phyloP scores from a whole-genome alignment of 2,113 vertebrate species.

The Galbula dea region DNA sequence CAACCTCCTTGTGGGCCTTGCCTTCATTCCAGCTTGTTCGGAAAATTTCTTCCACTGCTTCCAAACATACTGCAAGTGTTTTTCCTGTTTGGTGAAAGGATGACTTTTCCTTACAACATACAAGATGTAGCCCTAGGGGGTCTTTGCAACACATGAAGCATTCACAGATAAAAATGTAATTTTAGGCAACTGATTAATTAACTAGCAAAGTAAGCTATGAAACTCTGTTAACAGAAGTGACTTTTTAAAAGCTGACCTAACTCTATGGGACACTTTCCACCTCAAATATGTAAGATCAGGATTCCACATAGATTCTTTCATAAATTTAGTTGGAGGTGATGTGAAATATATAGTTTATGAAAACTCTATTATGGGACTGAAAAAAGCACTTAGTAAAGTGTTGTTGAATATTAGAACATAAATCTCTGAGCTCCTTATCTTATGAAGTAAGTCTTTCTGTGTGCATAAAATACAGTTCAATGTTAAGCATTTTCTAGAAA shows the following conservation, averaged over 20 bases:
- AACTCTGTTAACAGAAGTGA: neutral
- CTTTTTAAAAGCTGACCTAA: neutral
- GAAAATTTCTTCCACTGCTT: slow-evolving; percentile 23
- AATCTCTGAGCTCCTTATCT: slow-evolving; percentile 65
- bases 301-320: neutral
- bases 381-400: slow-evolving; percentile 49
- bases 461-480: slow-evolving; percentile 72
- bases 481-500: slow-evolving; percentile 72
- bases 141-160: neutral
- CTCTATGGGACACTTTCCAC: neutral
- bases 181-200: neutral
- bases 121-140: neutral
- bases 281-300: slow-evolving; percentile 9
- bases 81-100: neutral
- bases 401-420: slow-evolving; percentile 66
- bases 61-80: neutral
- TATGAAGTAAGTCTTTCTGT: slow-evolving; percentile 64
- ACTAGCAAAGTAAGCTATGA: neutral
- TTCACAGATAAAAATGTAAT: neutral
- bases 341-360: slow-evolving; percentile 60
- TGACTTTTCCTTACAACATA: neutral
- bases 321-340: slow-evolving; percentile 31
- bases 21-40: slow-evolving; percentile 35
- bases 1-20: neutral
- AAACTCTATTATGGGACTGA: slow-evolving; percentile 47